Evolutionary conservation across 2,888 invertebrate genomes (phyloP).

Genomic region (Drosophila koepferae): DNA sequence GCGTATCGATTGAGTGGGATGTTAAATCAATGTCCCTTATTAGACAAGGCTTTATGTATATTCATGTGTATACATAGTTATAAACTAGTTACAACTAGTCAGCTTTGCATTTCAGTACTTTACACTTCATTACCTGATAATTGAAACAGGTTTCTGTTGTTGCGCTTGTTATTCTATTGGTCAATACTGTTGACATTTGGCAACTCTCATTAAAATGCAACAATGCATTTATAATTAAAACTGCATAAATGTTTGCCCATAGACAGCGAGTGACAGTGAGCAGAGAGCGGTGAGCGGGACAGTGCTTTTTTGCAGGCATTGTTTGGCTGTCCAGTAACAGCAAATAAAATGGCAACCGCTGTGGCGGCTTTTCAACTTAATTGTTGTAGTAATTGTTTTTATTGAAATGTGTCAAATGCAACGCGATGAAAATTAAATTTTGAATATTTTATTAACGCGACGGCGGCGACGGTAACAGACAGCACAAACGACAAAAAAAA

Average conservation of each 20-base stretch:
- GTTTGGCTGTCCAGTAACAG: slow-evolving; percentile 37
- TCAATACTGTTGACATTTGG: slow-evolving; percentile 61
- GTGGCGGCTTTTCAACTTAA: slow-evolving; percentile 59
- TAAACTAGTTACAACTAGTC: background rate
- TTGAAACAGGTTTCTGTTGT: slow-evolving; percentile 30
- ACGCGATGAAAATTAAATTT: slow-evolving; percentile 66
- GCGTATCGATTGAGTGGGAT: background rate
- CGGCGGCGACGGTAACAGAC: slow-evolving; percentile 26
- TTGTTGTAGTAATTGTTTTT: slow-evolving; percentile 66
- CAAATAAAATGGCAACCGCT: slow-evolving; percentile 45
- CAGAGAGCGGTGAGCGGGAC: background rate
- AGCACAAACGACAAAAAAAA: background rate
- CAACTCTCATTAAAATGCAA: slow-evolving; percentile 60
- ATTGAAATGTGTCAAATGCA: slow-evolving; percentile 70
- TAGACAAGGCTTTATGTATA: background rate
- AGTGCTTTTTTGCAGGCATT: slow-evolving; percentile 21
- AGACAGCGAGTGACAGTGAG: slow-evolving; percentile 11
- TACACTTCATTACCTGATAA: slow-evolving; percentile 48
- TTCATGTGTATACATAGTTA: background rate
- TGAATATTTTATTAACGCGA: slow-evolving; percentile 62
- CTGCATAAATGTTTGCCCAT: slow-evolving; percentile 59
- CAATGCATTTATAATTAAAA: slow-evolving; percentile 67
- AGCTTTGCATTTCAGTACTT: slow-evolving; percentile 22
- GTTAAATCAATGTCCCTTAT: background rate
- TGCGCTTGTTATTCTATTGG: slow-evolving; percentile 22